Evolutionary conservation across 2,888 invertebrate species (phyloP).

Genomic region (Adelognathus sp.): DNA sequence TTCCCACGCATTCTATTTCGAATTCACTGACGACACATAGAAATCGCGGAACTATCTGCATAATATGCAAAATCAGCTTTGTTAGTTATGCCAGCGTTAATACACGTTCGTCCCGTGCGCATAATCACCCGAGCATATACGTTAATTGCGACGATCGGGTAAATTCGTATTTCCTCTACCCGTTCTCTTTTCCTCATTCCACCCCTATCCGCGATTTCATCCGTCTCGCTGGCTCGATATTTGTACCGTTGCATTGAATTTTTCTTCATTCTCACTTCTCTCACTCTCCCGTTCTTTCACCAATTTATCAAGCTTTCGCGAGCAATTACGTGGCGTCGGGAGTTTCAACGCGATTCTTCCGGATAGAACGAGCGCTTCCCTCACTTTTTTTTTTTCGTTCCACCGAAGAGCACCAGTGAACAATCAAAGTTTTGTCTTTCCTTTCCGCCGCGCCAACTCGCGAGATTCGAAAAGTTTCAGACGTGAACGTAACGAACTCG

Average conservation of each 20-base stretch:
- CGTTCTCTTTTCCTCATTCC: not conserved
- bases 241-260: conserved; percentile 20
- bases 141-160: conserved; percentile 29
- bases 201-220: conserved; percentile 10
- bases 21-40: not conserved
- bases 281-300: conserved; percentile 2
- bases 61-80: conserved; percentile 31
- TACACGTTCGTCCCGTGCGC: not conserved
- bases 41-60: conserved; percentile 15
- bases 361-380: conserved; percentile 30
- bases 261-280: not conserved
- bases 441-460: not conserved
- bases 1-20: not conserved
- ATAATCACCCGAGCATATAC: not conserved
- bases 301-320: conserved; percentile 50
- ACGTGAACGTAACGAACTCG: conserved; percentile 33
- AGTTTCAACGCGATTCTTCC: conserved; percentile 42
- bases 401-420: conserved; percentile 22
- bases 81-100: conserved; percentile 8
- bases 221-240: conserved; percentile 11
- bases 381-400: no score
- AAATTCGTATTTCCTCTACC: conserved; percentile 15
- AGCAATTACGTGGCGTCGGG: conserved; percentile 47
- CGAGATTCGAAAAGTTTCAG: conserved; percentile 22
- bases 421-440: conserved; percentile 35